Percentiles rank a stretch among this genome's conserved stretches.
Conservation (phyloP, 23 tunicate species). For the Ascidia mentula region DNA sequence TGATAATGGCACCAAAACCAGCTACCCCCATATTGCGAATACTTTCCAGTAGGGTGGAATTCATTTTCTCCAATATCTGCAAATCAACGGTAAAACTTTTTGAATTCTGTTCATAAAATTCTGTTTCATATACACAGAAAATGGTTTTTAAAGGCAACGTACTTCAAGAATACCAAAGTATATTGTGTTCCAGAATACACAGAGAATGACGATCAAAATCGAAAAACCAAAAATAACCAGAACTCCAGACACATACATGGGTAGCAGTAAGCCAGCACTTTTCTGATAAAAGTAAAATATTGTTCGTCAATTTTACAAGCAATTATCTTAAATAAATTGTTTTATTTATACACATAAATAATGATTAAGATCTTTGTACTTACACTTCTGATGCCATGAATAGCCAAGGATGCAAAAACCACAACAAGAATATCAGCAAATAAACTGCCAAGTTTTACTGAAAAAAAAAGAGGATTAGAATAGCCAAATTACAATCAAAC, state of each 20-base stretch:
- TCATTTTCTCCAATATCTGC: neutral
- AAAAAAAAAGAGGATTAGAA: no score
- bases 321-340: neutral
- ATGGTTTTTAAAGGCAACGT: neutral
- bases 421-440: slow-evolving; percentile 29
- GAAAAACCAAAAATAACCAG: slow-evolving; percentile 22
- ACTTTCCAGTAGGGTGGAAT: neutral
- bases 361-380: neutral
- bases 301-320: no score
- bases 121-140: no score
- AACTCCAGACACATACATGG: slow-evolving; percentile 25
- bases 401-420: slow-evolving; percentile 9
- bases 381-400: slow-evolving; percentile 37
- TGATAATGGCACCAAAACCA: slow-evolving; percentile 20
- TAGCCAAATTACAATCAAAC: no score
- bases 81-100: neutral
- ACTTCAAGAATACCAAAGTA: neutral
- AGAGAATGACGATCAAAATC: slow-evolving; percentile 30
- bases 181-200: slow-evolving; percentile 24
- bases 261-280: slow-evolving; percentile 31
- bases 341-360: neutral
- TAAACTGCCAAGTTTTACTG: no score
- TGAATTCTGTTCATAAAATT: no score
- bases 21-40: neutral
- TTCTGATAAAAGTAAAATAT: slow-evolving; percentile 21